A percentile compares a stretch with the other conserved stretches of the same genome.
These are phyloP conservation scores for Rhodinocichla rosea DNA, from an alignment of 2,113 vertebrate genomes.

Conservation along the genomic window DNA sequence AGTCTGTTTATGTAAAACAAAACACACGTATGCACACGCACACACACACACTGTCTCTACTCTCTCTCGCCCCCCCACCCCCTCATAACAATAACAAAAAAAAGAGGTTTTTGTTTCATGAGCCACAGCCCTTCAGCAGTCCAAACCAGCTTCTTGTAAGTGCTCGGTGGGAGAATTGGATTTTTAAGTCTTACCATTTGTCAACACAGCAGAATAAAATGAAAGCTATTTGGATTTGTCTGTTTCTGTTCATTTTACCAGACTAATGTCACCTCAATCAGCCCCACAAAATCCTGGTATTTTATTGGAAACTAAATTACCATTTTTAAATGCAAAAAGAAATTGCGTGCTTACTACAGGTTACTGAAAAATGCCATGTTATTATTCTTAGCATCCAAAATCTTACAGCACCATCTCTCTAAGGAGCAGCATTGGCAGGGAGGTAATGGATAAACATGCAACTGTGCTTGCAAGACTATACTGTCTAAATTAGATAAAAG, in stretches of 20 bases:
- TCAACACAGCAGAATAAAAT: slow-evolving; percentile 44
- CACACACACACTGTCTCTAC: not conserved
- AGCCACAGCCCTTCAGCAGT: slow-evolving; percentile 29
- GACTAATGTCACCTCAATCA: slow-evolving; percentile 39
- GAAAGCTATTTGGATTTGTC: slow-evolving; percentile 35
- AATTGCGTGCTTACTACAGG: slow-evolving; percentile 24
- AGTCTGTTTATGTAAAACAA: slow-evolving; percentile 74
- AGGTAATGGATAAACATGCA: slow-evolving; percentile 73
- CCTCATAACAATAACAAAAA: not conserved
- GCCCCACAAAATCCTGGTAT: not conserved
- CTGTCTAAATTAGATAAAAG: slow-evolving; percentile 80
- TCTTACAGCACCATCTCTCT: slow-evolving; percentile 70
- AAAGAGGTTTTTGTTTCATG: not conserved
- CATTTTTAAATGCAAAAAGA: slow-evolving; percentile 46
- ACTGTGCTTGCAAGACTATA: slow-evolving; percentile 61
- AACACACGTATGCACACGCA: not conserved
- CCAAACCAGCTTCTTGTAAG: slow-evolving; percentile 32
- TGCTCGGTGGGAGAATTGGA: slow-evolving; percentile 18
- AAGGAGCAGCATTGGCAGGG: slow-evolving; percentile 59
- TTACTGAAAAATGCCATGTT: slow-evolving; percentile 59
- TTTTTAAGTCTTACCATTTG: slow-evolving; percentile 51
- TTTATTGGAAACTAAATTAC: slow-evolving; percentile 33
- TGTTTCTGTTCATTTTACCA: slow-evolving; percentile 33
- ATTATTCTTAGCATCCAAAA: slow-evolving; percentile 68
- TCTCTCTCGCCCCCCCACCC: too few relatives aligned